Evolutionary conservation across 2,113 vertebrate species (phyloP).

Genomic region (Edolisoma coerulescens): DNA sequence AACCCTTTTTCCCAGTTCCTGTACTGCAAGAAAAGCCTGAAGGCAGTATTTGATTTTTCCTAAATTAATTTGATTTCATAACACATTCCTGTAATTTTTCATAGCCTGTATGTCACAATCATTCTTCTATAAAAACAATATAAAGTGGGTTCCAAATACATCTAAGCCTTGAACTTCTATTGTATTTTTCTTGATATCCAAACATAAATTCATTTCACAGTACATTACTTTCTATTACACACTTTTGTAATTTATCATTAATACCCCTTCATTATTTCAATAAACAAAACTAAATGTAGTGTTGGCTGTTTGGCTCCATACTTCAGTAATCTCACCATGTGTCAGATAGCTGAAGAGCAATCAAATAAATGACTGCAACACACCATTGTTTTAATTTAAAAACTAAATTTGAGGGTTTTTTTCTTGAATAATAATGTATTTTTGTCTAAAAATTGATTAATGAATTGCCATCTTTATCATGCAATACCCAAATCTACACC

Average conservation of each 20-base stretch:
- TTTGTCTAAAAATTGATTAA: slow-evolving; percentile 79
- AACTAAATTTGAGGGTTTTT: slow-evolving; percentile 63
- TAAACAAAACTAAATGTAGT: slow-evolving; percentile 52
- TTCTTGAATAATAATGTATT: slow-evolving; percentile 70
- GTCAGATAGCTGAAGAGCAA: slow-evolving; percentile 33
- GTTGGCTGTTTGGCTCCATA: slow-evolving; percentile 30
- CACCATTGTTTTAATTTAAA: slow-evolving; percentile 58
- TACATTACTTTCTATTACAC: slow-evolving; percentile 70
- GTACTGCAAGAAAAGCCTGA: background rate
- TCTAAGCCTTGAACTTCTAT: slow-evolving; percentile 37
- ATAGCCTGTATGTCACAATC: background rate
- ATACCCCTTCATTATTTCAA: slow-evolving; percentile 59
- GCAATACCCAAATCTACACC: slow-evolving; percentile 45
- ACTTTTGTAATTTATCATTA: slow-evolving; percentile 61
- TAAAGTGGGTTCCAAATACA: slow-evolving; percentile 6
- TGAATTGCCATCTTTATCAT: slow-evolving; percentile 76
- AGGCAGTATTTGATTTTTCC: background rate
- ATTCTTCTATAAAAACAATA: slow-evolving; percentile 20
- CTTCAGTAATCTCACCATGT: slow-evolving; percentile 46
- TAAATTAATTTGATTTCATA: slow-evolving; percentile 1
- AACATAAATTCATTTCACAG: slow-evolving; percentile 69
- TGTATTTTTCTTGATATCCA: slow-evolving; percentile 39
- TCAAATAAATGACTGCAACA: slow-evolving; percentile 37
- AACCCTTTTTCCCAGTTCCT: background rate
- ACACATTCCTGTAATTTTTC: slow-evolving; percentile 10